phyloP scores from a whole-genome alignment of 1,140 invertebrate species.

The Hetaerina americana region DNA sequence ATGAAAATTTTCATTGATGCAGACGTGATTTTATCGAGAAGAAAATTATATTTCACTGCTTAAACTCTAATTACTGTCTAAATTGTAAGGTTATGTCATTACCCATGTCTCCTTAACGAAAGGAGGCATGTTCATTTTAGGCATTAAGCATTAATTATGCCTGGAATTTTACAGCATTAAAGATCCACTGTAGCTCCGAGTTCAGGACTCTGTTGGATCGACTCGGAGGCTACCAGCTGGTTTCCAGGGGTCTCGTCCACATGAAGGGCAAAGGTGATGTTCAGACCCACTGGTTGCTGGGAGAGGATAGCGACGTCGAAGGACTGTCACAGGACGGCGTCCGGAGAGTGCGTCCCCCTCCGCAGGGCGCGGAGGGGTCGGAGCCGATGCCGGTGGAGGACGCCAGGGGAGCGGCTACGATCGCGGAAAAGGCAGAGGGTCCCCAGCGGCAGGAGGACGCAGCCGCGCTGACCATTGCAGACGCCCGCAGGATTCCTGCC shows the following conservation, averaged over 20 bases:
- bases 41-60: too few species aligned
- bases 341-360: too few species aligned
- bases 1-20: too few species aligned
- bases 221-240: constrained; percentile 62
- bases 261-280: constrained; percentile 83
- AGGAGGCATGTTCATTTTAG: too few species aligned
- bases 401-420: constrained; percentile 9
- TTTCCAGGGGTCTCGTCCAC: constrained; percentile 62
- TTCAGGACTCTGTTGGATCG: constrained; percentile 58
- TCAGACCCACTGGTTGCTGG: constrained; percentile 73
- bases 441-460: constrained; percentile 3
- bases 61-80: too few species aligned
- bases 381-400: constrained; percentile 8
- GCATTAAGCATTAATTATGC: too few species aligned
- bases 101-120: too few species aligned
- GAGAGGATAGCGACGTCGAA: constrained; percentile 52
- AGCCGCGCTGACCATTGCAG: too few species aligned
- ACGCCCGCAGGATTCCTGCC: too few species aligned
- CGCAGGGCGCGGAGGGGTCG: constrained; percentile 8
- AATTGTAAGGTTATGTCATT: too few species aligned
- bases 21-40: too few species aligned
- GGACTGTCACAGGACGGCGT: too few species aligned
- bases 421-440: constrained; percentile 7
- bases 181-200: constrained; percentile 70
- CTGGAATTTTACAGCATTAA: constrained; percentile 47